Percentiles rank a stretch among this genome's conserved stretches.
Evolutionary conservation across 2,888 invertebrate genomes (phyloP).

Genomic region (Agrotis segetum): DNA sequence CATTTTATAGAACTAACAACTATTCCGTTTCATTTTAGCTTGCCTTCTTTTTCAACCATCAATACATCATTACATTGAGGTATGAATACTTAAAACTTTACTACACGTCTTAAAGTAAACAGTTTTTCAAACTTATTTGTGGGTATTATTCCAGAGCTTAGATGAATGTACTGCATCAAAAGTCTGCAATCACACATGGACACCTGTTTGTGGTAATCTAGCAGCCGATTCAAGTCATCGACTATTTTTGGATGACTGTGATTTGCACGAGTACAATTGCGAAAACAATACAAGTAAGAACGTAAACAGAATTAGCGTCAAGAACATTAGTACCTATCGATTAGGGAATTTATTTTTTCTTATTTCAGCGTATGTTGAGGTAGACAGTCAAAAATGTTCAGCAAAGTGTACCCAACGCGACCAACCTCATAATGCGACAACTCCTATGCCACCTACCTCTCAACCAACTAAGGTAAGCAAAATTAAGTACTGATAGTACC

Average conservation of each 20-base stretch:
- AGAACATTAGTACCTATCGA: neutral
- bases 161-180: constrained; percentile 71
- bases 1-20: too few relatives aligned
- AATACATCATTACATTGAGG: constrained; percentile 48
- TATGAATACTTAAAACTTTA: constrained; percentile 13
- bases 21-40: constrained; percentile 43
- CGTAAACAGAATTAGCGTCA: neutral
- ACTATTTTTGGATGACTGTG: constrained; percentile 79
- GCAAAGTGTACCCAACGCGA: constrained; percentile 38
- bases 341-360: neutral
- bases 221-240: constrained; percentile 51
- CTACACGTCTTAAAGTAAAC: neutral
- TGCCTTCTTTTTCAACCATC: constrained; percentile 33
- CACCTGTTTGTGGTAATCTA: constrained; percentile 73
- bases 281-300: constrained; percentile 73
- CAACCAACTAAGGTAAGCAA: constrained; percentile 5
- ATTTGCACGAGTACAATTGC: constrained; percentile 81
- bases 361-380: constrained; percentile 56
- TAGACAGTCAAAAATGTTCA: constrained; percentile 45
- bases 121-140: neutral
- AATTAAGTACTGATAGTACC: constrained; percentile 38
- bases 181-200: constrained; percentile 79
- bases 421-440: neutral
- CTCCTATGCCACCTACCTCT: neutral
- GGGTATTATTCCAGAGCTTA: constrained; percentile 68